These are phyloP conservation scores for Halcyon senegalensis DNA, from an alignment of 2,113 vertebrate genomes.

Conservation along the genomic window DNA sequence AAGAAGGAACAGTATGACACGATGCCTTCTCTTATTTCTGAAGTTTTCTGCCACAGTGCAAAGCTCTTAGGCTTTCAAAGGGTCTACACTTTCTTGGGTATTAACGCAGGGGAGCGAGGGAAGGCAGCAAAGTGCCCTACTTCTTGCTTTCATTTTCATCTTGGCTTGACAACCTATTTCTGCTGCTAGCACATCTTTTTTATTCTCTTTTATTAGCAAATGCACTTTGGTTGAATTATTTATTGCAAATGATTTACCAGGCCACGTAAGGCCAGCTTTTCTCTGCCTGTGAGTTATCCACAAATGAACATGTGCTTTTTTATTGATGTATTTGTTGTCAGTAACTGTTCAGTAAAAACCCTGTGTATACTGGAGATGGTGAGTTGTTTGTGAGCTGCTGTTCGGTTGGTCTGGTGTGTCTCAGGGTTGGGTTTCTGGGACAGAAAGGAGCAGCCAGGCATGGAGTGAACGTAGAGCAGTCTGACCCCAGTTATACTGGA, in stretches of 20 bases:
- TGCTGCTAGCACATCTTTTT: neutral
- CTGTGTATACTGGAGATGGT: fast-evolving
- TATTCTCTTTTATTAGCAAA: neutral
- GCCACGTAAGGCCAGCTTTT: neutral
- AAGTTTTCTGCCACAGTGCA: neutral
- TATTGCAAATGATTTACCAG: neutral
- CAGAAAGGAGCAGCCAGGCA: neutral
- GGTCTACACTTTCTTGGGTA: neutral
- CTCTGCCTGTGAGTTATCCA: neutral
- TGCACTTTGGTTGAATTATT: slow-evolving; percentile 56
- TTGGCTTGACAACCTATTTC: neutral
- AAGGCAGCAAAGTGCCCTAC: slow-evolving; percentile 20
- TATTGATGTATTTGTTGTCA: neutral
- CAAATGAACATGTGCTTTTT: neutral
- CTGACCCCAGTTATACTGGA: slow-evolving; percentile 8
- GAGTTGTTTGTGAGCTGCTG: neutral
- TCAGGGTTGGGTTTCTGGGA: neutral
- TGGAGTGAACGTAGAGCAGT: neutral
- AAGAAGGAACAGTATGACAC: neutral
- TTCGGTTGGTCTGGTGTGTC: neutral
- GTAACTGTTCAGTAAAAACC: neutral
- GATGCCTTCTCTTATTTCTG: neutral
- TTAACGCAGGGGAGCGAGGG: neutral
- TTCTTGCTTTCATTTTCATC: slow-evolving; percentile 13
- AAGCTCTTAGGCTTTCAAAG: neutral